Percentiles rank a stretch among this genome's conserved stretches.
Conservation (phyloP, 2,113 vertebrate species). For the Halcyon senegalensis region DNA sequence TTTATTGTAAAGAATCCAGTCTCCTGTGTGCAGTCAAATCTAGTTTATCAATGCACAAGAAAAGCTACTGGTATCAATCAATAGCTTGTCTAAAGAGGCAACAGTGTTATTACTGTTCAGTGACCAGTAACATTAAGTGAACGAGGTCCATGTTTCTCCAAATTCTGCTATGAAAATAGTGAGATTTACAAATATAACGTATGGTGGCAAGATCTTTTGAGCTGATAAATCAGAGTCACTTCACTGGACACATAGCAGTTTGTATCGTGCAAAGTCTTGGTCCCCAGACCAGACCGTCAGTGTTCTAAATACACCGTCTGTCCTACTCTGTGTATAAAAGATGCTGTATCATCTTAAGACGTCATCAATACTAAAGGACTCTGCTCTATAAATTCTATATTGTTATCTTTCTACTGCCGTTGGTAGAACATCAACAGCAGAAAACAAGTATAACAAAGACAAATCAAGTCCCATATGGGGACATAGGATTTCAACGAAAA, state of each 20-base stretch:
- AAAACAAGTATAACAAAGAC: slow-evolving; percentile 1
- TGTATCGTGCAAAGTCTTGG: background rate
- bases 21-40: background rate
- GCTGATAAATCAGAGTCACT: background rate
- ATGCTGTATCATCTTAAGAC: background rate
- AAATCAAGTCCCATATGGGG: background rate
- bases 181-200: background rate
- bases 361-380: background rate
- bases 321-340: background rate
- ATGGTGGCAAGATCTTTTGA: background rate
- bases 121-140: background rate
- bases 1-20: slow-evolving; percentile 19
- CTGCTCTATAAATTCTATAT: background rate
- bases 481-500: background rate
- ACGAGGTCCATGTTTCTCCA: background rate
- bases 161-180: background rate
- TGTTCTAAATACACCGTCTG: background rate
- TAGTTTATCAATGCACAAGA: background rate
- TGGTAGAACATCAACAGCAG: background rate
- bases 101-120: background rate
- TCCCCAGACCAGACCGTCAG: background rate
- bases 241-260: background rate
- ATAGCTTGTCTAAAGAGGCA: background rate
- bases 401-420: background rate
- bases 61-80: background rate